phyloP scores from a whole-genome alignment of 92 coral and sea anemone genomes.

The Porites divaricata region DNA sequence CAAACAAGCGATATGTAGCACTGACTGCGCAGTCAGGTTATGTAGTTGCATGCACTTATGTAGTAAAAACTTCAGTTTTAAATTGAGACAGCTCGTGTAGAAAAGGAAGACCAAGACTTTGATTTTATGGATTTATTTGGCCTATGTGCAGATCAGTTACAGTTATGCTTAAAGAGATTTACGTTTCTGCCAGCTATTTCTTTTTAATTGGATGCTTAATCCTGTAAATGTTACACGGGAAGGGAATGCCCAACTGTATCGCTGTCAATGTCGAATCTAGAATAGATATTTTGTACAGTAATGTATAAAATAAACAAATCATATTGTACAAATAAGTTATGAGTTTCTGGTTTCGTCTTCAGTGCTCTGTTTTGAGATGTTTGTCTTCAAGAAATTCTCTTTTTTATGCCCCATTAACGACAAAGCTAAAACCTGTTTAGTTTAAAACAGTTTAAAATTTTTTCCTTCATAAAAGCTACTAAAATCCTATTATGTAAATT shows the following conservation, averaged over 20 bases:
- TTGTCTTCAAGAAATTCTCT: too few relatives aligned
- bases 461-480: too few relatives aligned
- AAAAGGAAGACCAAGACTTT: background rate
- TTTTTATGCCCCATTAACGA: too few relatives aligned
- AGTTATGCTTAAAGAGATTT: background rate
- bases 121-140: slow-evolving; percentile 28
- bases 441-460: too few relatives aligned
- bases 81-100: background rate
- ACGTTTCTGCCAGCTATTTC: background rate
- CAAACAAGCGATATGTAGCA: too few relatives aligned
- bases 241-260: slow-evolving; percentile 19
- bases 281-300: slow-evolving; percentile 52
- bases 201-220: slow-evolving; percentile 19
- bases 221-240: slow-evolving; percentile 42
- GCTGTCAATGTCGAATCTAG: slow-evolving; percentile 42
- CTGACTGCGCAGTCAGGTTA: too few relatives aligned
- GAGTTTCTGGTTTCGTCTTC: too few relatives aligned
- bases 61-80: background rate
- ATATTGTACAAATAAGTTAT: slow-evolving; percentile 8
- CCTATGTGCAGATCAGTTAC: background rate
- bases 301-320: slow-evolving; percentile 44
- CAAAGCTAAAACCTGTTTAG: too few relatives aligned
- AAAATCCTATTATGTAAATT: too few relatives aligned
- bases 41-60: too few relatives aligned
- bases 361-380: too few relatives aligned